Conservation (phyloP, 2,113 vertebrate genomes). For the Chiloscyllium plagiosum region DNA sequence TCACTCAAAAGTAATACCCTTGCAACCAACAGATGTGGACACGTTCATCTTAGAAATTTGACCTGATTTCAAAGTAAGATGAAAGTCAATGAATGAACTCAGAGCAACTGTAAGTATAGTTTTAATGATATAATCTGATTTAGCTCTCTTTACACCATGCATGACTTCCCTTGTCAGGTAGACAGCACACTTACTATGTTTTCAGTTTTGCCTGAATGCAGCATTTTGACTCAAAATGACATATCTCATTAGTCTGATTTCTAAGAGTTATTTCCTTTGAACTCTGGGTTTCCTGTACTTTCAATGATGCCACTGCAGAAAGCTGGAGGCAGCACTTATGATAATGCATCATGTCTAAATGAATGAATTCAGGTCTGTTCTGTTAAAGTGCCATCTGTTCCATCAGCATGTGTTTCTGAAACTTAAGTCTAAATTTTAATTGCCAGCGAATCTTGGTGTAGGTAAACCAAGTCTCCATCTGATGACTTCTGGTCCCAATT, state of each 20-base stretch:
- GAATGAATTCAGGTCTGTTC: not conserved
- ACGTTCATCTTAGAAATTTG: not conserved
- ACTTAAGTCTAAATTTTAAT: not conserved
- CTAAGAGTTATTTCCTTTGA: not conserved
- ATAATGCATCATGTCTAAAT: not conserved
- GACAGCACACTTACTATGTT: not conserved
- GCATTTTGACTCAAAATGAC: not conserved
- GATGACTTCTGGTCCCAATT: no score
- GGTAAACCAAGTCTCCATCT: not conserved
- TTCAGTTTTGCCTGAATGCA: not conserved
- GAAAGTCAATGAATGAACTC: not conserved
- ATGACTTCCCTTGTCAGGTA: not conserved
- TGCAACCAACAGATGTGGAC: not conserved
- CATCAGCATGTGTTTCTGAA: not conserved
- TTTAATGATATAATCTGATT: not conserved
- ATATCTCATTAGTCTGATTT: not conserved
- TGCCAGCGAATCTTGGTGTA: not conserved
- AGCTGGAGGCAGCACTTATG: not conserved
- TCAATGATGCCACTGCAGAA: not conserved
- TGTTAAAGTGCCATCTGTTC: not conserved
- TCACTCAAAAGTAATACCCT: not conserved
- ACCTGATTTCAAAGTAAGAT: not conserved
- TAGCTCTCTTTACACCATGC: not conserved
- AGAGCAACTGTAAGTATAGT: not conserved
- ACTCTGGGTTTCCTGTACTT: constrained; percentile 3